Percentiles rank a stretch among this genome's conserved stretches.
These are phyloP conservation scores for Hemitrygon akajei DNA, from an alignment of 2,797 vertebrate species.

Conservation along the genomic window DNA sequence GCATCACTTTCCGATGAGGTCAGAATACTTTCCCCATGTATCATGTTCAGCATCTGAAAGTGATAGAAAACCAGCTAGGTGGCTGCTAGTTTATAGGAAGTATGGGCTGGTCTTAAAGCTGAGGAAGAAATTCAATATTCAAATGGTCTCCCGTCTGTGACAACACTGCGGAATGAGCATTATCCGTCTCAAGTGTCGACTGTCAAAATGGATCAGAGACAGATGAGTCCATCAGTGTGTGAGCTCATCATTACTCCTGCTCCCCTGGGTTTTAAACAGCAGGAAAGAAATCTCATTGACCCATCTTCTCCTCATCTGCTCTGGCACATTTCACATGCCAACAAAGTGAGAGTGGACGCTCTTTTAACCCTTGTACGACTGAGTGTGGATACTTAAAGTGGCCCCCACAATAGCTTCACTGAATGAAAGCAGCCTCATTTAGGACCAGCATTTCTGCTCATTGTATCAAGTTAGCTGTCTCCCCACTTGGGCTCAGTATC, in stretches of 20 bases:
- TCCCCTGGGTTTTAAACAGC: background rate
- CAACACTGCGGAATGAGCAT: background rate
- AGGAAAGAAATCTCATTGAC: constrained; percentile 23
- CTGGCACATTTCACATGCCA: background rate
- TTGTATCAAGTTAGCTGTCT: too few relatives aligned
- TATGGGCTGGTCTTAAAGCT: background rate
- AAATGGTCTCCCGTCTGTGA: constrained; percentile 11
- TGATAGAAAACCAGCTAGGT: background rate
- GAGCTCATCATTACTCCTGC: constrained; percentile 17
- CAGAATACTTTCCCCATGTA: constrained; percentile 15
- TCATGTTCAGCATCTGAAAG: constrained; percentile 27
- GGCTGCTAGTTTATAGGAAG: background rate
- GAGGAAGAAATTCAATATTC: constrained; percentile 16
- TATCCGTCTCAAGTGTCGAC: constrained; percentile 5
- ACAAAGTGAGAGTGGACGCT: background rate
- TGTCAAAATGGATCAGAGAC: constrained; percentile 18
- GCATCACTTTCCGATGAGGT: constrained; percentile 16
- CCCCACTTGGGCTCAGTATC: background rate
- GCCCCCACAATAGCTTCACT: background rate
- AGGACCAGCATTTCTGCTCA: too few relatives aligned
- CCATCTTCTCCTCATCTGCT: background rate
- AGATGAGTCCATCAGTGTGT: constrained; percentile 20
- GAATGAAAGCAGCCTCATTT: background rate
- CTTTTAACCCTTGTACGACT: background rate
- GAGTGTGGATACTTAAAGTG: background rate